These are phyloP conservation scores for Dysidea cf. avara DNA, from an alignment of 37 sponge, comb jelly and placozoan species.

Conservation along the genomic window DNA sequence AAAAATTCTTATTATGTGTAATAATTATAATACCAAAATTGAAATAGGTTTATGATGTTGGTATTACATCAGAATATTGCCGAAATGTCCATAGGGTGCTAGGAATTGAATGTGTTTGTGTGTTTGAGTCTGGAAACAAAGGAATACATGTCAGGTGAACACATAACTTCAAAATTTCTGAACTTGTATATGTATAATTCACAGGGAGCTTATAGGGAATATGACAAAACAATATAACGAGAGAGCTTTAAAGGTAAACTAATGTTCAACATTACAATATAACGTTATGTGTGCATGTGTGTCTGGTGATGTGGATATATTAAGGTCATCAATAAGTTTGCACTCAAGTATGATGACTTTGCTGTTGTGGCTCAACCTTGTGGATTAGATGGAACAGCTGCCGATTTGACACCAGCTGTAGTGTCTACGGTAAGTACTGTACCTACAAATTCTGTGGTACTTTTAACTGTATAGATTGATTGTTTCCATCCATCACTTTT, in stretches of 20 bases:
- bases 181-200: background rate
- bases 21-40: too few species aligned
- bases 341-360: constrained; percentile 64
- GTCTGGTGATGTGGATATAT: background rate
- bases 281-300: too few species aligned
- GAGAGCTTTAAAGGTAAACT: constrained; percentile 44
- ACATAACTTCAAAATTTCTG: background rate
- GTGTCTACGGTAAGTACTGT: constrained; percentile 64
- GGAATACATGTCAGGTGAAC: constrained; percentile 51
- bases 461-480: constrained; percentile 71
- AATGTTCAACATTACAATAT: background rate
- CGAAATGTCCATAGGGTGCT: constrained; percentile 52
- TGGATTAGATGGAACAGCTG: constrained; percentile 37
- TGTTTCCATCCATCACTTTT: constrained; percentile 83
- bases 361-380: constrained; percentile 75
- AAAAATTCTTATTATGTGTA: too few species aligned
- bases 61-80: constrained; percentile 58
- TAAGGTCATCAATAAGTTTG: constrained; percentile 14
- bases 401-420: constrained; percentile 52
- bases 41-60: constrained; percentile 73
- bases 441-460: too few species aligned
- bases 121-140: constrained; percentile 47
- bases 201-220: constrained; percentile 52
- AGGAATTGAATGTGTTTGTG: constrained; percentile 77
- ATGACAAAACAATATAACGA: constrained; percentile 43